Base-by-base conservation (phyloP, 2,888 invertebrate species). In the Drosophila cracens region DNA sequence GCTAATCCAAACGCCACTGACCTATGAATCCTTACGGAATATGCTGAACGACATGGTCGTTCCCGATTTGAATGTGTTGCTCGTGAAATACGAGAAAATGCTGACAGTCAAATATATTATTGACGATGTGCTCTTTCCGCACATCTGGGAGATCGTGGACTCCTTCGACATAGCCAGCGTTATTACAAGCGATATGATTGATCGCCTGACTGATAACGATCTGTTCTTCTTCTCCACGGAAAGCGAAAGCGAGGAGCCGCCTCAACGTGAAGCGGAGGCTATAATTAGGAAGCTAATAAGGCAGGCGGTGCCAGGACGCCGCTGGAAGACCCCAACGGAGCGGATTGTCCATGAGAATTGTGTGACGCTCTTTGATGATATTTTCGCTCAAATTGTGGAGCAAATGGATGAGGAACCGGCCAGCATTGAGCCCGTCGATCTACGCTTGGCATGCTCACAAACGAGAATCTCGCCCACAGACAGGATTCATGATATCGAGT, bases 131-230 rank as follows among this genome's bases (percentile, higher is more conserved):
- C 74, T 94, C 8, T 83, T 94, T 38, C 90, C 91, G 0, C 90
- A 92, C 65, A 90, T 94, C 0, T 93, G 94, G 79, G 94, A 94
- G 51, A 80, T 91, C 34, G 82, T 94, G 3, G 91, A 92, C 33
- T 61, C 79, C 2, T 81, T 76, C 40, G 92, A 92, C 8, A 81
- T 92, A 27, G 71, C 79, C 7, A 65, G 13, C n/a, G 49, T 64
- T 0, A 48, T 91, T 34, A 57, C 84, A 1, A 80, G 54, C 25
- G 90, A 92, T 60, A 51, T 89, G 0, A 70, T 91, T 1, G 92
- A 91, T 77, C 88, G 91, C 0, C 62, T 91, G 0, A 87, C 90
- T 29, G 92, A 92, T 48, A 87, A 89, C 34, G 92, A 92, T 69
- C 63, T 92, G 0, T 82, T 81, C 31, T 48, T 85, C 0, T 76